Evolutionary conservation across 2,113 vertebrate species (phyloP).

Genomic region (Puffinus mauretanicus): DNA sequence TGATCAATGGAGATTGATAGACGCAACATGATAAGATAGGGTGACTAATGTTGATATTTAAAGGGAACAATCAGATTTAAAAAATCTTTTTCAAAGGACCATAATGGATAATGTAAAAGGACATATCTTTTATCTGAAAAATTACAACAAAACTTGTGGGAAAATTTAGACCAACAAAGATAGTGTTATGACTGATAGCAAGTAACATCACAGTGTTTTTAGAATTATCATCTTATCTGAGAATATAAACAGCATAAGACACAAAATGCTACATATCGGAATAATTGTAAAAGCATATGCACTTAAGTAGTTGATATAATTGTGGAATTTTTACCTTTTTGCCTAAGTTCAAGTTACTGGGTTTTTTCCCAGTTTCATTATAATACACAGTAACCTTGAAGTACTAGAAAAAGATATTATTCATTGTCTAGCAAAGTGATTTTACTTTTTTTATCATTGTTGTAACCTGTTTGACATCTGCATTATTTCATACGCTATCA

Average conservation of each 20-base stretch:
- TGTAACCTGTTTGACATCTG: neutral
- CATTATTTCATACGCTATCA: neutral
- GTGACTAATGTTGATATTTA: conserved; percentile 30
- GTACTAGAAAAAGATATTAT: neutral
- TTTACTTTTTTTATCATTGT: neutral
- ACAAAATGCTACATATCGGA: neutral
- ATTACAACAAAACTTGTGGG: neutral
- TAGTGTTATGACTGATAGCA: neutral
- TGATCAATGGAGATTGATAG: neutral
- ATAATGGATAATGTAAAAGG: neutral
- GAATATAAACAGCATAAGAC: neutral
- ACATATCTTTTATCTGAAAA: neutral
- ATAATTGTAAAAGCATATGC: neutral
- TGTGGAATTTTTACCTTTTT: neutral
- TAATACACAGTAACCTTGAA: neutral
- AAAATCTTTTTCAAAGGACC: neutral
- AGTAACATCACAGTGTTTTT: neutral
- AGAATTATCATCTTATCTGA: neutral
- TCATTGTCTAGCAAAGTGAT: neutral
- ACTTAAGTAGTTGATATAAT: neutral
- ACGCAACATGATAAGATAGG: neutral
- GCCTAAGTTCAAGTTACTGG: neutral
- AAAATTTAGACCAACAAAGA: neutral
- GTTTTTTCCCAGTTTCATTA: neutral
- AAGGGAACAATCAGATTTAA: neutral